Base-by-base conservation (phyloP, 37 sponge, comb jelly and placozoan genomes). In the Haliclona indistincta region DNA sequence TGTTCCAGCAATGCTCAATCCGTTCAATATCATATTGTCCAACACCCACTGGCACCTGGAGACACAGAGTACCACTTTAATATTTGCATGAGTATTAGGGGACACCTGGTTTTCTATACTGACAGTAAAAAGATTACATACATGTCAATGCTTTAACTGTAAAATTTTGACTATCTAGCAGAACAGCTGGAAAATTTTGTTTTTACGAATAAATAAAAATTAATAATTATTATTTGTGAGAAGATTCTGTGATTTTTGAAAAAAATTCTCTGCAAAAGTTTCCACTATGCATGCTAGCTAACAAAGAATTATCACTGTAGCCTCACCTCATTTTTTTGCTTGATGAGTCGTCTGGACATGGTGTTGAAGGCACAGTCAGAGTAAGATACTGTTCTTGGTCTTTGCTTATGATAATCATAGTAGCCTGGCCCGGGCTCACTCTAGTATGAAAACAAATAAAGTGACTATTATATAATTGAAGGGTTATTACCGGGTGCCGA, bases 361-460 rank as follows among this genome's bases (percentile, higher is more conserved):
- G 2, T 19, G 53, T 19, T 1, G 20, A 30, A 6, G 33, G 41
- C 26, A 19, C 28, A 10, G 1, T 41, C 82, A 54, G 29, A 87
- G 78, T 35, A 43, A 81, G 55, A 38, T 82, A 7, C 83, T 78
- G 26, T 38, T 41, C 47, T 68, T 7, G 56, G 29, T 22, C 74
- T 71, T 25, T 32, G 40, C 19, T 45, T 36, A 10, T 2, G 7
- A 1, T 35, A 22, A 0, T 74, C 66, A 58, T 94, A 94, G 19
- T 82, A 63, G 13, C 81, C 76, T 39, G 95, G 95, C 34, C 95
- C 92, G 39, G 95, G 95, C 5, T 83, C 91, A 23, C 73, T 61
- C 90, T 79, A 26, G 45, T 34, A 25, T 11, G 15, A 10, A n/a
- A 22, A 61, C 20, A 40, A 4, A 64, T 8, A 64, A 64, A n/a